Evolutionary conservation across 2,797 vertebrate species (phyloP).

Genomic region (Gymnothorax javanicus): DNA sequence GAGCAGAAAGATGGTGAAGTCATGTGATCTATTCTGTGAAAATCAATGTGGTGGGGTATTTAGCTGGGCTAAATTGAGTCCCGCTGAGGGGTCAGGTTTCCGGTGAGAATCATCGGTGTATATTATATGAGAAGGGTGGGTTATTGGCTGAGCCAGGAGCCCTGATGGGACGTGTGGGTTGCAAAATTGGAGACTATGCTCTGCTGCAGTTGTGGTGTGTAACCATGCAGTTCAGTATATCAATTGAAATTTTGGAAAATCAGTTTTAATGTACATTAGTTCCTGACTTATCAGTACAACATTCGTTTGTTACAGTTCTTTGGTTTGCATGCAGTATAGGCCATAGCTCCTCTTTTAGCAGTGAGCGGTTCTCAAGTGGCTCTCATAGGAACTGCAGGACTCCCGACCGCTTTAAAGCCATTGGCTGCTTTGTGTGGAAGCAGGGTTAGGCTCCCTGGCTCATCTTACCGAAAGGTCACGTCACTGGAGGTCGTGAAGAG

Average conservation of each 20-base stretch:
- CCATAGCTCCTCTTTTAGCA: too few relatives aligned
- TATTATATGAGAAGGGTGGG: slow-evolving; percentile 55
- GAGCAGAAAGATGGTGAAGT: neutral
- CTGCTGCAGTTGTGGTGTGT: neutral
- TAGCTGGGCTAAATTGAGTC: neutral
- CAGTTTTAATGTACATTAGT: neutral
- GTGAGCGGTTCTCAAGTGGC: neutral
- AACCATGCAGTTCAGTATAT: neutral
- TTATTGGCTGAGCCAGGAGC: slow-evolving; percentile 45
- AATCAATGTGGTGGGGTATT: neutral
- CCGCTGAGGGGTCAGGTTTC: neutral
- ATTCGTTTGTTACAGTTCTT: too few relatives aligned
- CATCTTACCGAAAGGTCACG: neutral
- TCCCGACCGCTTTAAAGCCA: too few relatives aligned
- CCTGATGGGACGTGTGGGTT: neutral
- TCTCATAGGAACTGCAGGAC: neutral
- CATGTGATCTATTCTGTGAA: neutral
- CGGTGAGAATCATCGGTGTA: slow-evolving; percentile 35
- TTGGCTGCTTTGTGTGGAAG: too few relatives aligned
- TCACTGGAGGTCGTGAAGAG: neutral
- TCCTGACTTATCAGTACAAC: too few relatives aligned
- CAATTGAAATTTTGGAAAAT: neutral
- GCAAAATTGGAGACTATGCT: neutral
- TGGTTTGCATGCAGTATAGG: too few relatives aligned
- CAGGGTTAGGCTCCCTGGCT: neutral